These are phyloP conservation scores for Trichomalopsis sarcophagae DNA, from an alignment of 1,140 invertebrate species.

Conservation along the genomic window DNA sequence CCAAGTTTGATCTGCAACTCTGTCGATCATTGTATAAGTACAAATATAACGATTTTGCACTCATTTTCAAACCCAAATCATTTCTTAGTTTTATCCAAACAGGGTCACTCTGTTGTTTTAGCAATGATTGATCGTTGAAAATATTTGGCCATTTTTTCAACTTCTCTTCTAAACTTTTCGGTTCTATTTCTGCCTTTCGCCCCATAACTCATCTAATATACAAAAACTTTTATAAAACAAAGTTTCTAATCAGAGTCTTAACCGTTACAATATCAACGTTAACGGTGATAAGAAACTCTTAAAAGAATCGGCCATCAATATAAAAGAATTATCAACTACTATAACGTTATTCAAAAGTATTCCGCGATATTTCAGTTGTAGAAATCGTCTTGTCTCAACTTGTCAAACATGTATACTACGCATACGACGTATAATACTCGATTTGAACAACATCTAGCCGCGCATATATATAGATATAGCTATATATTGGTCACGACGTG, in stretches of 20 bases:
- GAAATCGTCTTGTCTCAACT: too few relatives aligned
- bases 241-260: neutral
- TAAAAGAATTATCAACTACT: too few relatives aligned
- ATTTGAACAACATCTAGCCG: too few relatives aligned
- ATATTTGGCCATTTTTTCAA: neutral
- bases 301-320: too few relatives aligned
- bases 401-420: too few relatives aligned
- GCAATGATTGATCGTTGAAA: neutral
- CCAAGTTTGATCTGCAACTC: neutral
- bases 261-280: too few relatives aligned
- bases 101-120: neutral
- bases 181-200: neutral
- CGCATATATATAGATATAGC: too few relatives aligned
- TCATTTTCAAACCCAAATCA: neutral
- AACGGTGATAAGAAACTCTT: too few relatives aligned
- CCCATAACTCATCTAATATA: neutral
- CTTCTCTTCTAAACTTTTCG: neutral
- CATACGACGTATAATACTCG: too few relatives aligned
- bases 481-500: too few relatives aligned
- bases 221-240: neutral
- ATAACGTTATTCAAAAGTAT: neutral
- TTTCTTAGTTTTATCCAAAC: neutral
- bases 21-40: slow-evolving; percentile 2
- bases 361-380: neutral
- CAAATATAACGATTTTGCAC: slow-evolving; percentile 7